phyloP scores from a whole-genome alignment of 2,888 invertebrate species.

The Rhogogaster chlorosoma region DNA sequence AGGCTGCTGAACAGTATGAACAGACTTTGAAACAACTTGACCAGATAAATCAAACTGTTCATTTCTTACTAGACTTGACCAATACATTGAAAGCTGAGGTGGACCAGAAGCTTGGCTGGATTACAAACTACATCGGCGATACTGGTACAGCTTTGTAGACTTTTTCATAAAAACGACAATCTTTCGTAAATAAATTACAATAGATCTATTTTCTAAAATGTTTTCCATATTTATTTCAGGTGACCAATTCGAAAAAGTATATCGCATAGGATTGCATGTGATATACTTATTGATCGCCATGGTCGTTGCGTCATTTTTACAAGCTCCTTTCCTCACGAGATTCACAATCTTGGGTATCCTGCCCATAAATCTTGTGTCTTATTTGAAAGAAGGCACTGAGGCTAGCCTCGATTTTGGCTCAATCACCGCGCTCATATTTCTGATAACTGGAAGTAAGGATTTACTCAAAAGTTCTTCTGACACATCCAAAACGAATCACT shows the following conservation, averaged over 20 bases:
- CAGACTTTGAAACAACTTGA: slow-evolving; percentile 78
- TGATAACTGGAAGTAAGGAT: slow-evolving; percentile 73
- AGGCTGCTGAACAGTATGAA: slow-evolving; percentile 78
- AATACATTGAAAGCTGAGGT: slow-evolving; percentile 70
- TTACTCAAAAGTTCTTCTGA: neutral
- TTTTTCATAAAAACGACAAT: neutral
- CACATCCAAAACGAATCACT: neutral
- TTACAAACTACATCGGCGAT: slow-evolving; percentile 72
- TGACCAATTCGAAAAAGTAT: slow-evolving; percentile 70
- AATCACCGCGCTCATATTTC: slow-evolving; percentile 70
- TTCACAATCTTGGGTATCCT: slow-evolving; percentile 71
- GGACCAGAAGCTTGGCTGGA: slow-evolving; percentile 74
- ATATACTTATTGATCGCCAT: slow-evolving; percentile 72
- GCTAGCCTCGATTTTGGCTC: slow-evolving; percentile 73
- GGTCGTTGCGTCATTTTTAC: slow-evolving; percentile 74
- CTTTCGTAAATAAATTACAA: slow-evolving; percentile 5
- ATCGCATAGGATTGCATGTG: slow-evolving; percentile 67
- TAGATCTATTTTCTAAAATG: neutral
- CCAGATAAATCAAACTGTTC: slow-evolving; percentile 80
- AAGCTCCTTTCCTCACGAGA: slow-evolving; percentile 73
- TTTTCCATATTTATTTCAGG: slow-evolving; percentile 62
- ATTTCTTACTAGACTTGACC: slow-evolving; percentile 72
- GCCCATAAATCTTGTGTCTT: slow-evolving; percentile 72
- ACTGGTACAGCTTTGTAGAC: slow-evolving; percentile 64
- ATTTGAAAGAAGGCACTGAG: slow-evolving; percentile 72